Evolutionary conservation across 2,113 vertebrate species (phyloP), one percentile per base, ranked within the genome.

Genomic region (Rhinoderma darwinii): DNA sequence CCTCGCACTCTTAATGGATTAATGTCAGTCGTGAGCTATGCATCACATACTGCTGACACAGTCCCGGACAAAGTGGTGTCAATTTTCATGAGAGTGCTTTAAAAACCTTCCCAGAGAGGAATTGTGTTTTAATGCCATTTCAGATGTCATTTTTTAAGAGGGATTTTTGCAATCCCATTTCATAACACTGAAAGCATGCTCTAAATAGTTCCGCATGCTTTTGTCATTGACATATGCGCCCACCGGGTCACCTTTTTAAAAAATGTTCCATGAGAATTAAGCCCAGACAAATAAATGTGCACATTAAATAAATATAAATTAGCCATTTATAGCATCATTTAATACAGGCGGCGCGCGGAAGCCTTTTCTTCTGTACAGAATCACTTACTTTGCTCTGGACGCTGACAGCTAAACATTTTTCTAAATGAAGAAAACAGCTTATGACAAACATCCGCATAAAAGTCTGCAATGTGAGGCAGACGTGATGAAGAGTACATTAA

Each of bases 1-100:
- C 96, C 94, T 93, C 89, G 56, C 92, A 93, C 92, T 88, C 91
- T 91, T 94, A 94, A 94, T 93, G 93, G 94, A 95, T 94, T 93
- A 91, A 89, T 91, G 91, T 90, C 92, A 92, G 91, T 92, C 91
- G 89, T 10, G 86, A 85, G 89, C 92, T 91, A 92, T 90, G 91
- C 93, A 86, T 89, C 90, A 54, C 89, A 94, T 94, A 95, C 92
- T 91, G 94, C 93, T 94, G 89, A 93, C 93, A 93, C 83, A 89
- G 92, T 90, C 82, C 87, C 91, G 81, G 90, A 90, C 89, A 88
- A 84, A 91, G 91, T 75, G 90, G 88, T 86, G 89, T 92, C 92
- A 89, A 91, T 92, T 95, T 94, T 93, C 93, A 88, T 89, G 89
- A 27, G 92, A 95, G 90, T 92, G 92, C 90, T 92, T 92, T 92